Base-by-base conservation (phyloP, 2,113 vertebrate genomes). In the Axis porcinus region DNA sequence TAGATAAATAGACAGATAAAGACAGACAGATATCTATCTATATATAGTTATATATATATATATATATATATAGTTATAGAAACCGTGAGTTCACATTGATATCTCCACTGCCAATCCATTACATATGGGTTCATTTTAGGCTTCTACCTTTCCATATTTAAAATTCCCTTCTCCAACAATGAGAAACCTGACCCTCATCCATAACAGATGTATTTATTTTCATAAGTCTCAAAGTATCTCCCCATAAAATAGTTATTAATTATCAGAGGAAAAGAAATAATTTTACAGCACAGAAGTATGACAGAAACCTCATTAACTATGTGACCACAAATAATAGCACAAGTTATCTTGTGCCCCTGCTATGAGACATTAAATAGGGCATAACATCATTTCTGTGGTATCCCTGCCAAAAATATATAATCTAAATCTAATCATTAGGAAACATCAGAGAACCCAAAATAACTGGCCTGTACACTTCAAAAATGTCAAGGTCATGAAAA, bases 371-470 rank as follows among this genome's bases (percentile, higher is more conserved):
- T 87, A 74, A 87, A 95, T 95, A 97, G 45, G 47, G 40, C 47
- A 96, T 55, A 74, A 55, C 52, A 93, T 62, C 83, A 45, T 76
- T 67, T 93, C 88, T 92, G 76, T 70, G 85, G 45, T 33, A 40
- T 70, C 83, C 82, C 89, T 96, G 81, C 82, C 92, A 96, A 96
- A 98, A 94, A 86, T 54, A 90, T 25, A 94, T 89, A 93, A 97
- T 95, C 95, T 95, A 45, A 96, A 96, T 89, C 95, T 97, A 96
- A 97, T 97, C 94, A 94, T 86, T 93, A 97, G 92, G 96, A 96
- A 97, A 97, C 96, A 97, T 98, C 94, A 98, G 91, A 97, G 11
- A 96, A 50, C 88, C 88, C 82, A 91, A 98, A 98, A 97, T 97
- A 97, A 97, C 93, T 97, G 45, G 62, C 70, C 91, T 86, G 93